phyloP scores from a whole-genome alignment of 1,140 invertebrate species.

The Heliothis subflexa region DNA sequence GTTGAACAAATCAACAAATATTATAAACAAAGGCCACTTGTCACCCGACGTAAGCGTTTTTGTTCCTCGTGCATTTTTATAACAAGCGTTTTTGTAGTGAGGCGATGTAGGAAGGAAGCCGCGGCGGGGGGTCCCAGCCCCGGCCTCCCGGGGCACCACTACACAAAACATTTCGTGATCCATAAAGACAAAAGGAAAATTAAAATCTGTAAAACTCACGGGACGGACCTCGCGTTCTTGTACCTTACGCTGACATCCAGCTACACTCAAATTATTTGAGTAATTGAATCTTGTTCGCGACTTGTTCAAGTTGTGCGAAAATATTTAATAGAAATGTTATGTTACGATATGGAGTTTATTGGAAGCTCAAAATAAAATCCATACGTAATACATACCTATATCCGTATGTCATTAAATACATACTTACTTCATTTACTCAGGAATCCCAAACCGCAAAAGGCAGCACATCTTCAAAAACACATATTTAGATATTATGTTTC shows the following conservation, averaged over 20 bases:
- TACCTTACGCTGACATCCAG: slow-evolving; percentile 50
- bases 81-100: slow-evolving; percentile 79
- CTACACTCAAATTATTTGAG: slow-evolving; percentile 44
- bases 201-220: slow-evolving; percentile 77
- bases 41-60: slow-evolving; percentile 80
- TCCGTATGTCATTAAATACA: no score
- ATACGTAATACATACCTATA: no score
- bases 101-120: slow-evolving; percentile 82
- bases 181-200: slow-evolving; percentile 84
- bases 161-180: slow-evolving; percentile 85
- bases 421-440: no score
- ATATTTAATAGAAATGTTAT: not conserved
- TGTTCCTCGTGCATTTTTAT: slow-evolving; percentile 79
- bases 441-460: no score
- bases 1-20: slow-evolving; percentile 80
- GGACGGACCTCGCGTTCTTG: slow-evolving; percentile 58
- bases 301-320: slow-evolving; percentile 18
- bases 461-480: no score
- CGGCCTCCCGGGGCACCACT: slow-evolving; percentile 72
- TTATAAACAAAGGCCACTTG: slow-evolving; percentile 83
- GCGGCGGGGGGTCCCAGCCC: slow-evolving; percentile 73
- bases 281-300: slow-evolving; percentile 39
- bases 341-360: not conserved
- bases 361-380: no score
- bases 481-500: no score